Evolutionary conservation across 2,113 vertebrate genomes (phyloP).

Genomic region (chimpanzee (Pan troglodytes)): DNA sequence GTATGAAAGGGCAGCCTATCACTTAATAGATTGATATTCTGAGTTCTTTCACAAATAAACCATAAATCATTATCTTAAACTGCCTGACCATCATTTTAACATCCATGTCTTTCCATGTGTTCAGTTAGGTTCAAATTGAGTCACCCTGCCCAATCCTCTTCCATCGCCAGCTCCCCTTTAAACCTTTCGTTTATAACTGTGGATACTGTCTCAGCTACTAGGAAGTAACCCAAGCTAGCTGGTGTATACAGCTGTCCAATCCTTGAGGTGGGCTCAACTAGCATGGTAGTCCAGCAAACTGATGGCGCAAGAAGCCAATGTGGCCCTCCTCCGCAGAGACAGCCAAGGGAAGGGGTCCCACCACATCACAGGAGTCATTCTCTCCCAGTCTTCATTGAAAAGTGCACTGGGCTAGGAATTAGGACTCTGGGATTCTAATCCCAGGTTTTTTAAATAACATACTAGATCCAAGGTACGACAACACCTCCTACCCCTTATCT

Average conservation of each 20-base stretch:
- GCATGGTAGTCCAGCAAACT: not conserved
- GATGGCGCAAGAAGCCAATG: not conserved
- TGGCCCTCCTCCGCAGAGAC: not conserved
- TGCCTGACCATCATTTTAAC: not conserved
- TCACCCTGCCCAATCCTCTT: not conserved
- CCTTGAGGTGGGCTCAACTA: not conserved
- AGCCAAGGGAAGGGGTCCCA: not conserved
- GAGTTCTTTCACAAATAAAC: not conserved
- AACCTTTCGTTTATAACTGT: not conserved
- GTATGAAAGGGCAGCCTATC: not conserved
- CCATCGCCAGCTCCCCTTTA: not conserved
- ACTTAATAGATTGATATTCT: not conserved
- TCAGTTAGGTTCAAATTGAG: not conserved
- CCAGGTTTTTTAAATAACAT: not conserved
- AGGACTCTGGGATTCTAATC: not conserved
- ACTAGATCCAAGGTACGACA: not conserved
- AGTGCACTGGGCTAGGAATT: not conserved
- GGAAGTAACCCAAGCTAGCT: not conserved
- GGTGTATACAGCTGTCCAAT: not conserved
- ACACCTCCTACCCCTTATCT: not conserved
- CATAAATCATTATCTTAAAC: not conserved
- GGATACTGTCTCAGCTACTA: no score
- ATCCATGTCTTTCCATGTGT: not conserved
- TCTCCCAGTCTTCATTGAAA: not conserved
- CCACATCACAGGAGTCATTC: not conserved